Evolutionary conservation across 1,140 invertebrate genomes (phyloP).

Genomic region (Neodiprion lecontei): DNA sequence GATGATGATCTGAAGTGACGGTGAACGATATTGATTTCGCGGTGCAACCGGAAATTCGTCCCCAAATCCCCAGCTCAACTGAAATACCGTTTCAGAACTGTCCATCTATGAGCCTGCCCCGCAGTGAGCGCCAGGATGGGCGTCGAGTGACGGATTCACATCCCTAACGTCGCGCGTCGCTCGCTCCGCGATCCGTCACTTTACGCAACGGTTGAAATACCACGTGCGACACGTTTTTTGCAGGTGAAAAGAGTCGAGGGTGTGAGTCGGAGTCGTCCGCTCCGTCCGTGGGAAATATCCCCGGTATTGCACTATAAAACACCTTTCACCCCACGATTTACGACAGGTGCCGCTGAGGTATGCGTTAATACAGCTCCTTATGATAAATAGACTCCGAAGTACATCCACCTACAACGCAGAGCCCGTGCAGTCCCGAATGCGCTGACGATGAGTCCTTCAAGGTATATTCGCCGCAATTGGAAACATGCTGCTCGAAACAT

Average conservation of each 20-base stretch:
- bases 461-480: too few species aligned
- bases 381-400: conserved; percentile 39
- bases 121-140: not conserved
- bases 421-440: too few species aligned
- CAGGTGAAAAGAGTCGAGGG: not conserved
- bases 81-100: too few species aligned
- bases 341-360: conserved; percentile 29
- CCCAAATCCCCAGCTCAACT: too few species aligned
- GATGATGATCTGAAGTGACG: too few species aligned
- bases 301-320: conserved; percentile 8
- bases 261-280: conserved; percentile 12
- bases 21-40: too few species aligned
- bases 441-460: too few species aligned
- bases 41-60: too few species aligned
- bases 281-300: not conserved
- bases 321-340: conserved; percentile 9
- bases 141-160: not conserved
- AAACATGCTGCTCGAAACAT: too few species aligned
- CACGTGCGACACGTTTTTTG: conserved; percentile 33
- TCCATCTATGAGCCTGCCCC: not conserved
- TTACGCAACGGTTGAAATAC: conserved; percentile 41
- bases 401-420: not conserved
- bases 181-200: conserved; percentile 37
- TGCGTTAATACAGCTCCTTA: conserved; percentile 45
- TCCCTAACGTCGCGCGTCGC: conserved; percentile 6